Evolutionary conservation across 2,113 vertebrate species (phyloP).

Genomic region (Calonectris borealis): DNA sequence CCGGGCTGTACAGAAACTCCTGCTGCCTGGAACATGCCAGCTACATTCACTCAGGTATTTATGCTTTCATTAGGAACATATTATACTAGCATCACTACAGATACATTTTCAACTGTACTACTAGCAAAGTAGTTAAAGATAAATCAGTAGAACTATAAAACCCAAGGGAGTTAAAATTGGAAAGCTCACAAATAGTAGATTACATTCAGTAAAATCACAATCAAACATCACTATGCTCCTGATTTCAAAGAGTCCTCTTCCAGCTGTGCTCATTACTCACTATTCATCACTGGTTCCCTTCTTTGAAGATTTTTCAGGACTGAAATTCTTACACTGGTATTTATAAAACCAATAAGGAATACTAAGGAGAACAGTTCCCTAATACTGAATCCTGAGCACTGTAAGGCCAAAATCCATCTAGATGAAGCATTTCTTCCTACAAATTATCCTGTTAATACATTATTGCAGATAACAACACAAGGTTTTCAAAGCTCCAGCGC

Average conservation of each 20-base stretch:
- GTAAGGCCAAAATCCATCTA: background rate
- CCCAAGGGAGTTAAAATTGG: slow-evolving; percentile 8
- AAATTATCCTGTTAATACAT: background rate
- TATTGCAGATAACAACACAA: background rate
- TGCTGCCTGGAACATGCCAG: background rate
- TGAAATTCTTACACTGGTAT: background rate
- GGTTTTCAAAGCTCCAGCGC: background rate
- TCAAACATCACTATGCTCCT: slow-evolving; percentile 41
- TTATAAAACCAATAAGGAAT: background rate
- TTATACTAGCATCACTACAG: background rate
- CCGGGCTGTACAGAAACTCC: background rate
- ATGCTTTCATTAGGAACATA: slow-evolving; percentile 14
- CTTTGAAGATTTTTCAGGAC: background rate
- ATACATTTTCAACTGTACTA: background rate
- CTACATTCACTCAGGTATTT: background rate
- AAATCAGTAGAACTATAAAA: slow-evolving; percentile 22
- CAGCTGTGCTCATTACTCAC: slow-evolving; percentile 47
- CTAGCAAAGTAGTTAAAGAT: slow-evolving; percentile 7
- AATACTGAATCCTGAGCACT: background rate
- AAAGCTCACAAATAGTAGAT: slow-evolving; percentile 38
- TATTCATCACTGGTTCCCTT: slow-evolving; percentile 6
- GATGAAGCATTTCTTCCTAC: background rate
- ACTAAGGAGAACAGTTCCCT: background rate
- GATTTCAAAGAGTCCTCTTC: slow-evolving; percentile 28
- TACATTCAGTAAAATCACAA: slow-evolving; percentile 31